These are phyloP conservation scores for Danaus plexippus DNA, from an alignment of 1,140 invertebrate genomes.

Conservation along the genomic window DNA sequence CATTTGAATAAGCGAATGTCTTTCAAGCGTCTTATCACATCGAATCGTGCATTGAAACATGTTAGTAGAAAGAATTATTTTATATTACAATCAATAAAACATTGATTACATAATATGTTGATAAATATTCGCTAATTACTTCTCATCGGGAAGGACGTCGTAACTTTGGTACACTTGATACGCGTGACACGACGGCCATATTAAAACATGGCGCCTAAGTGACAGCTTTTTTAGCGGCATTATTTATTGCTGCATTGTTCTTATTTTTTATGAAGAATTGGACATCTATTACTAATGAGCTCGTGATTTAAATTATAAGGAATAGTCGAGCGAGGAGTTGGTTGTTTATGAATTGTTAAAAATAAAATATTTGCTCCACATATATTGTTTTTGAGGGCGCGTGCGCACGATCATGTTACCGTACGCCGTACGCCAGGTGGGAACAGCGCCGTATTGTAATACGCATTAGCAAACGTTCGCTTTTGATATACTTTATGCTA, in stretches of 20 bases:
- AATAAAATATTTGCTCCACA: conserved; percentile 30
- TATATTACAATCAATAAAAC: too few relatives aligned
- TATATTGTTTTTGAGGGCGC: conserved; percentile 31
- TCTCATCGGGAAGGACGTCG: conserved; percentile 18
- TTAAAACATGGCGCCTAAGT: conserved; percentile 21
- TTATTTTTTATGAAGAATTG: too few relatives aligned
- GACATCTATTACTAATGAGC: too few relatives aligned
- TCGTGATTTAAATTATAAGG: too few relatives aligned
- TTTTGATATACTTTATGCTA: conserved; percentile 13
- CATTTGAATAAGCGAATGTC: too few relatives aligned
- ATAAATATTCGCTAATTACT: conserved; percentile 20
- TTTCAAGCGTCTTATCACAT: too few relatives aligned
- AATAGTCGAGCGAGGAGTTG: too few relatives aligned
- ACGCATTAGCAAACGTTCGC: conserved; percentile 11
- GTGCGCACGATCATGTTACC: conserved; percentile 33
- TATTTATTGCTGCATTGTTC: conserved; percentile 9
- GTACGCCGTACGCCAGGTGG: conserved; percentile 27
- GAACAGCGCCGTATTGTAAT: conserved; percentile 20
- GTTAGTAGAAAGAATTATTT: too few relatives aligned
- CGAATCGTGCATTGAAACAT: too few relatives aligned
- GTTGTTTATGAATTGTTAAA: conserved; percentile 7
- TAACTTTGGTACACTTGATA: conserved; percentile 16
- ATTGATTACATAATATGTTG: conserved; percentile 4
- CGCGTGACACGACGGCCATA: conserved; percentile 14
- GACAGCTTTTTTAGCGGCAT: conserved; percentile 17